Base-by-base conservation (phyloP, 2,797 vertebrate genomes). In the Pogonophryne albipinna region DNA sequence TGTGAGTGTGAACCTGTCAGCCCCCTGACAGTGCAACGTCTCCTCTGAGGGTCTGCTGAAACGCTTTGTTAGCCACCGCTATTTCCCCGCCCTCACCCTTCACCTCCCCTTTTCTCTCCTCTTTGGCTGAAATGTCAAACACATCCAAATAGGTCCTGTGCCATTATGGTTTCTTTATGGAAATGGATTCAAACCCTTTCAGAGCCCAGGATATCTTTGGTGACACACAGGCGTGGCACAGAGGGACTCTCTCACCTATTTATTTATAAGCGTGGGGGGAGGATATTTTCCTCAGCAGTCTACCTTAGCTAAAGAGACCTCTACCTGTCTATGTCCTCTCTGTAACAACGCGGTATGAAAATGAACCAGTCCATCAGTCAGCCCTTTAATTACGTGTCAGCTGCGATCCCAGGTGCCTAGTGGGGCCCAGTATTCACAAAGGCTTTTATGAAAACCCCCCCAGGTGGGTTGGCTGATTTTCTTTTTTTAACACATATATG, bases 51-150 rank as follows among this genome's bases (percentile, higher is more conserved):
- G 66, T 80, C 59, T 72, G 68, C 51, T 46, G 71, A 86, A 77
- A 73, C 10, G 71, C 87, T 94, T 94, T 92, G 92, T 92, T 93
- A 91, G 85, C 67, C 68, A 34, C 71, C 13, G 70, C 85, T 80
- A 88, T 90, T 84, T 85, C 85, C 76, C 85, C 66, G 3, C 67
- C 42, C 78, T 85, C 73, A 65, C 81, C 74, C 59, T 31, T 80
- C 87, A 84, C 86, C 84, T 75, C 78, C 72, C 74, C 78, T 75
- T 83, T 87, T 66, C 66, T 89, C 74, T 38, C 79, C 55, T 77
- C 80, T 87, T 89, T 86, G 68, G 64, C 85, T 79, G 57, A 95
- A 95, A 94, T 95, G 94, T 94, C 93, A 95, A 90, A 88, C 89
- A 81, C 84, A 86, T 90, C 91, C 86, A 91, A 90, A 93, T 78